phyloP scores from a whole-genome alignment of 1,140 invertebrate species.

The Drosophila tristis region DNA sequence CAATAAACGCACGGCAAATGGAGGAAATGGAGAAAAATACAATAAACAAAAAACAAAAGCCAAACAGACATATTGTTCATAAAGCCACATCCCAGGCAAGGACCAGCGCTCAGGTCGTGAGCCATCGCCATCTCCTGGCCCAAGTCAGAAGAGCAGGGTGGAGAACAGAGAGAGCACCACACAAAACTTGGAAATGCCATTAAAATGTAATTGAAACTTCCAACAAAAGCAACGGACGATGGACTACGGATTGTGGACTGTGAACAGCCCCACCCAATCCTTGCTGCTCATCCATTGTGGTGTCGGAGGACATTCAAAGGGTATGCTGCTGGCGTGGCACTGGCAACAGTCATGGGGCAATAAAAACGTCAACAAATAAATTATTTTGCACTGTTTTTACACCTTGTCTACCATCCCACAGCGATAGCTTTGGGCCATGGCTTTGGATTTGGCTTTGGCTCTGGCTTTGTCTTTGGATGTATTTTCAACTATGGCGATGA shows the following conservation, averaged over 20 bases:
- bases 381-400: conserved; percentile 68
- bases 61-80: conserved; percentile 68
- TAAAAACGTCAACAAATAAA: conserved; percentile 73
- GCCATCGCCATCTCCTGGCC: too few species aligned
- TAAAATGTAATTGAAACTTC: conserved; percentile 84
- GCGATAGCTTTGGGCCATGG: conserved; percentile 32
- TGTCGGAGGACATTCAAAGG: conserved; percentile 52
- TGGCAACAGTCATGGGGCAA: conserved; percentile 55
- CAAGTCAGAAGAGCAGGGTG: too few species aligned
- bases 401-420: conserved; percentile 55
- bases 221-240: conserved; percentile 57
- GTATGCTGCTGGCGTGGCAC: conserved; percentile 27
- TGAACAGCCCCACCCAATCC: conserved; percentile 38
- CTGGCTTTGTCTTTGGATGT: background rate
- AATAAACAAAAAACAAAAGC: conserved; percentile 73
- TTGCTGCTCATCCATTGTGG: conserved; percentile 20
- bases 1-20: conserved; percentile 47
- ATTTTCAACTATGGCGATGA: conserved; percentile 29
- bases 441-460: background rate
- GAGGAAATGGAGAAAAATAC: conserved; percentile 26
- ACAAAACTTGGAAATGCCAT: conserved; percentile 78
- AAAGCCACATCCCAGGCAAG: conserved; percentile 59
- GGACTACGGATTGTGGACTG: conserved; percentile 9
- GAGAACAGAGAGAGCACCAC: conserved; percentile 48
- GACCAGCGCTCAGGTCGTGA: conserved; percentile 3